phyloP scores from a whole-genome alignment of 2,113 vertebrate genomes.

The Geococcyx californianus region DNA sequence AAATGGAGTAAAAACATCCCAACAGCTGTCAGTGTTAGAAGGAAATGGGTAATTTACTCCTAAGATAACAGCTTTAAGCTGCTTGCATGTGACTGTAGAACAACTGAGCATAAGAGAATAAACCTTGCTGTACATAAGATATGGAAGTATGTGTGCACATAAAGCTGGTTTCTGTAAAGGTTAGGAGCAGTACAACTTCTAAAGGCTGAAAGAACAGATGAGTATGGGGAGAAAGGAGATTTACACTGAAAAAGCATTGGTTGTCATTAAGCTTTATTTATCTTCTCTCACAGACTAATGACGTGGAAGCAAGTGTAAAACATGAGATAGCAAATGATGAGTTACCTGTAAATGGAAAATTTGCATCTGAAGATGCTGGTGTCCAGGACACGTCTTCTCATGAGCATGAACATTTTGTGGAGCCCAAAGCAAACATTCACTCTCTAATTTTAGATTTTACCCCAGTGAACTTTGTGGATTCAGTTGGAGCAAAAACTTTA shows the following conservation, averaged over 20 bases:
- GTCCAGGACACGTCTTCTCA: slow-evolving; percentile 65
- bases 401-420: slow-evolving; percentile 77
- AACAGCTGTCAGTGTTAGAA: background rate
- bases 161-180: background rate
- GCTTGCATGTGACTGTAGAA: background rate
- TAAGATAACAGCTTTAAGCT: background rate
- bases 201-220: background rate
- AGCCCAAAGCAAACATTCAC: slow-evolving; percentile 72
- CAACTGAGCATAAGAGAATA: background rate
- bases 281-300: slow-evolving; percentile 59
- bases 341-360: slow-evolving; percentile 74
- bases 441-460: slow-evolving; percentile 91
- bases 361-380: slow-evolving; percentile 32
- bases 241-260: background rate
- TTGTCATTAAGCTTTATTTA: background rate
- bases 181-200: background rate
- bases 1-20: background rate
- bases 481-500: slow-evolving; percentile 91
- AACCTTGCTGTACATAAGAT: background rate
- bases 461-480: slow-evolving; percentile 90
- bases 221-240: background rate
- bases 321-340: slow-evolving; percentile 77
- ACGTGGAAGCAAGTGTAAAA: slow-evolving; percentile 76
- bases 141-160: accelerated
- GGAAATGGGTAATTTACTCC: background rate